Evolutionary conservation across 2,113 vertebrate genomes (phyloP), one percentile per base, ranked within the genome.

Genomic region (Taxidea taxus): DNA sequence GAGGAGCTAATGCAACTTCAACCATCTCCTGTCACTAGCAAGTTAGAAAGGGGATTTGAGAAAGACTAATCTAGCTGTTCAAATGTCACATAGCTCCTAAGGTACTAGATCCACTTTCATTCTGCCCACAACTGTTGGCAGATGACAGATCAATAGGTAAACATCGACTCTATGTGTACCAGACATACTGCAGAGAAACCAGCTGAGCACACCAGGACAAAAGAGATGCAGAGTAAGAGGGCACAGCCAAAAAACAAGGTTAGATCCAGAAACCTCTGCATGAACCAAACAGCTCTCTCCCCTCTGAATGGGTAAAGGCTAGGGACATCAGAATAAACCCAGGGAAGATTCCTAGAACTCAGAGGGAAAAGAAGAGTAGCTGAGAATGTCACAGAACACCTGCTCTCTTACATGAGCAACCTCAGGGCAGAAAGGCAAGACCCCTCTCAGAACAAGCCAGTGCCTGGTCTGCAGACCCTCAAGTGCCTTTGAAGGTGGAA

Each of bases 391-490:
- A 56, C 42, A 88, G 9, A 91, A 68, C 16, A 13, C 25, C 49
- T 27, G 0, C 16, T 18, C 16, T 51, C 18, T 42, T 34, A 1
- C 0, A 44, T 11, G 2, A 42, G 42, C 60, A 88, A 51, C 5
- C 10, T 34, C 11, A 51, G 44, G 11, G 20, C 20, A 18, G 31
- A 29, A 49, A 82, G 37, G n/a, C 31, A 88, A 64, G 6, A 29
- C 20, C 21, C 20, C 54, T n/a, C 21, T 90, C 34, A 51, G 23
- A 51, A 44, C 27, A 27, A 90, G 29, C 21, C 10, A 42, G 6
- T 21, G 0, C 2, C 0, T 13, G 39, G 4, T 21, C 37, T 16
- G 0, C 5, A 58, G 18, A 74, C 2, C 10, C 8, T 37, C 2
- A 3, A n/a, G 20, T 5, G 18, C 0, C 27, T 34, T 34, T 29